Conservation (phyloP, 2,888 invertebrate genomes). For the Epistrophe grossulariae region DNA sequence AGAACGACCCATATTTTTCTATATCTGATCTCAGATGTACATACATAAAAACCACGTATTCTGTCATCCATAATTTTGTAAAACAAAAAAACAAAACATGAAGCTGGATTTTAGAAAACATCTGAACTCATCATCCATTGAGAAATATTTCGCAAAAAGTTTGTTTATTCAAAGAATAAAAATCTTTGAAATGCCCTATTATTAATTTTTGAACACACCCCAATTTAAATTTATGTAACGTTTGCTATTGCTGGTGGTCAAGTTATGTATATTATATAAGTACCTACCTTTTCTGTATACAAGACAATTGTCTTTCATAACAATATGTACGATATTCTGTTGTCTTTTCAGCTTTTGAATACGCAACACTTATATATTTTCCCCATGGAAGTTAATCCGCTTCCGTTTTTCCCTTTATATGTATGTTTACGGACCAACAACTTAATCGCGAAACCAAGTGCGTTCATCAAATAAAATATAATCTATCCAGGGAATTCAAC, state of each 20-base stretch:
- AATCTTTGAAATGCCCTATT: background rate
- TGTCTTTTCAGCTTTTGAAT: conserved; percentile 69
- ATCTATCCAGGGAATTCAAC: conserved; percentile 64
- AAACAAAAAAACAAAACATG: background rate
- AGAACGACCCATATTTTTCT: conserved; percentile 43
- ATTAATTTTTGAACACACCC: background rate
- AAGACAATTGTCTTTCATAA: conserved; percentile 36
- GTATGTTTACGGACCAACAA: conserved; percentile 74
- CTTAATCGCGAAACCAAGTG: conserved; percentile 74
- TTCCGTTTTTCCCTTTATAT: conserved; percentile 58
- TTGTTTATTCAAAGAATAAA: conserved; percentile 25
- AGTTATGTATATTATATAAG: conserved; percentile 24
- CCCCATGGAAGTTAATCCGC: conserved; percentile 75
- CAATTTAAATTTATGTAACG: background rate
- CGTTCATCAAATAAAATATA: conserved; percentile 64
- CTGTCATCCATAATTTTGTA: background rate
- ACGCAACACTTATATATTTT: conserved; percentile 72
- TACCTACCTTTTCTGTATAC: background rate
- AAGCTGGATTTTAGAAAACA: background rate
- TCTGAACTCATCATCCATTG: conserved; percentile 17
- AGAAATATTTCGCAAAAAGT: background rate
- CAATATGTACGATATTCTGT: conserved; percentile 25
- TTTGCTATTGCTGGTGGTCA: conserved; percentile 43
- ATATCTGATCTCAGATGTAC: background rate
- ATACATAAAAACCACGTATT: background rate